Evolutionary conservation across 2,797 vertebrate genomes (phyloP).

Genomic region (Vireo griseus): DNA sequence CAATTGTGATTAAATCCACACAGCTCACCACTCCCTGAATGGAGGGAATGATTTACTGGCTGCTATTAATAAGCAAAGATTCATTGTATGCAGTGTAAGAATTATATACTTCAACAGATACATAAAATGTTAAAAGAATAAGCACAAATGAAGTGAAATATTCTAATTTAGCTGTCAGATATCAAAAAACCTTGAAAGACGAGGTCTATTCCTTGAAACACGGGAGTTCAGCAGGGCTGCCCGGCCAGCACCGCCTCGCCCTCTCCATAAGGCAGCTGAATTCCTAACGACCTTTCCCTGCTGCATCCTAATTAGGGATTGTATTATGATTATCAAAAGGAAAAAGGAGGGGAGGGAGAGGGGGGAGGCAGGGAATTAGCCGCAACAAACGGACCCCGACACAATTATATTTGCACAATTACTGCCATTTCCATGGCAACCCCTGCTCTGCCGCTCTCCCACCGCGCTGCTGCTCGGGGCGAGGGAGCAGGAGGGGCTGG

Average conservation of each 20-base stretch:
- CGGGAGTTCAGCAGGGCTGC: not conserved
- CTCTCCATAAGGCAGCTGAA: not conserved
- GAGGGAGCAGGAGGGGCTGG: not conserved
- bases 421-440: constrained; percentile 51
- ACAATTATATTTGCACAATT: constrained; percentile 58
- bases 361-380: constrained; percentile 32
- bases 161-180: not conserved
- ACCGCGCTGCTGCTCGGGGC: not conserved
- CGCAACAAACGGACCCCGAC: constrained; percentile 2
- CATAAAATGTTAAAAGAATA: not conserved
- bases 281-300: constrained; percentile 15
- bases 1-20: not conserved
- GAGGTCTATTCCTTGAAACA: not conserved
- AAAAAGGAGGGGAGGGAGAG: not conserved
- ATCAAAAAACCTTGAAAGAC: not conserved
- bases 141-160: not conserved
- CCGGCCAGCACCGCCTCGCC: not conserved
- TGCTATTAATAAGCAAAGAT: not conserved
- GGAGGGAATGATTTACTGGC: not conserved
- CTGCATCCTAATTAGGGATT: constrained; percentile 51
- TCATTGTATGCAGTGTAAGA: not conserved
- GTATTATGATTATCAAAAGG: constrained; percentile 29
- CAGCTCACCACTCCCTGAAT: not conserved
- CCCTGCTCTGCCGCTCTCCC: not conserved
- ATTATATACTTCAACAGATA: not conserved